phyloP scores from a whole-genome alignment of 2,113 vertebrate species.

The Sander lucioperca region DNA sequence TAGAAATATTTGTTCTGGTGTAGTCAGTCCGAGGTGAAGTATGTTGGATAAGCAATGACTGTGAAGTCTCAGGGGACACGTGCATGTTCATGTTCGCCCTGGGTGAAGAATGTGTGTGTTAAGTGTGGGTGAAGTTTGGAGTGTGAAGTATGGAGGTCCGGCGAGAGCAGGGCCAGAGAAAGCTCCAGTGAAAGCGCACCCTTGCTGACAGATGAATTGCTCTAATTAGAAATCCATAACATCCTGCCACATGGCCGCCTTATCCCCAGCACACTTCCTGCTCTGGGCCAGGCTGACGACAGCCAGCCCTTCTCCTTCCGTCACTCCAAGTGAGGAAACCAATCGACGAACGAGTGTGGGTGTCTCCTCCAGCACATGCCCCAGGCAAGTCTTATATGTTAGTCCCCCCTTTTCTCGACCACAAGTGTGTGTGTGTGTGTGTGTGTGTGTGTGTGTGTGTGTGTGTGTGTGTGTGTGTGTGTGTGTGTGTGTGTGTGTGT shows the following conservation, averaged over 20 bases:
- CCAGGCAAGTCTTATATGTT: constrained; percentile 64
- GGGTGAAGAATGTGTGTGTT: constrained; percentile 63
- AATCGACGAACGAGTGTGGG: constrained; percentile 48
- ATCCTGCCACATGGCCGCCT: constrained; percentile 99
- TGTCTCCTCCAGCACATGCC: constrained; percentile 67
- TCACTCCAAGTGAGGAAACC: constrained; percentile 70
- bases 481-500: constrained; percentile 31
- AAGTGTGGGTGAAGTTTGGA: constrained; percentile 54
- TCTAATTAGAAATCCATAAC: constrained; percentile 99
- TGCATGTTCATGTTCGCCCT: constrained; percentile 48
- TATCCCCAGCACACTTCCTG: constrained; percentile 99
- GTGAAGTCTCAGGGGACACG: constrained; percentile 40
- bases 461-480: constrained; percentile 27
- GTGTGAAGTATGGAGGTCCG: constrained; percentile 68
- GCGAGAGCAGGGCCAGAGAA: constrained; percentile 69
- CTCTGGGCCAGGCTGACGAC: constrained; percentile 97
- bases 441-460: constrained; percentile 20
- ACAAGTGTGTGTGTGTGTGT: constrained; percentile 39
- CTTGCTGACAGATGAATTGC: constrained; percentile 99
- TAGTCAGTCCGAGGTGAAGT: constrained; percentile 42
- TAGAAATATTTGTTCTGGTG: constrained; percentile 69
- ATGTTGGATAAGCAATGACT: constrained; percentile 54
- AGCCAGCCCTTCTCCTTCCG: constrained; percentile 94
- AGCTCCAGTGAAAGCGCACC: constrained; percentile 94
- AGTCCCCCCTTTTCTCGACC: constrained; percentile 44